These are phyloP conservation scores for Bruchidius siliquastri DNA, from an alignment of 2,888 invertebrate genomes.

Conservation along the genomic window DNA sequence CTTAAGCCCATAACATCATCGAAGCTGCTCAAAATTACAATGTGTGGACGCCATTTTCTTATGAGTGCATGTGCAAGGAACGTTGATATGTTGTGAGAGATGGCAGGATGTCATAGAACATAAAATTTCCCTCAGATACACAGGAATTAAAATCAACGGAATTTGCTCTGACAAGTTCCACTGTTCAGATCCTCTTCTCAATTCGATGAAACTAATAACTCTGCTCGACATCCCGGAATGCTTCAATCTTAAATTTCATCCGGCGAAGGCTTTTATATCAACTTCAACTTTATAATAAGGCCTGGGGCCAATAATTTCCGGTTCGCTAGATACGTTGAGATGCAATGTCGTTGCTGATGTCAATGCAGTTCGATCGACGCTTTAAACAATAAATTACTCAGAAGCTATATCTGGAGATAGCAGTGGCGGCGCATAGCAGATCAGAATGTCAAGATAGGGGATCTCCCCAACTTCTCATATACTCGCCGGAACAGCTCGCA, in stretches of 20 bases:
- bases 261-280: background rate
- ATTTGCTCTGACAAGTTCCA: too few species aligned
- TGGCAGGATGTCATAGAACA: too few species aligned
- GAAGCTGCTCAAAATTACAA: too few species aligned
- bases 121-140: too few species aligned
- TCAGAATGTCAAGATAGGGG: too few species aligned
- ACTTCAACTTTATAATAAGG: background rate
- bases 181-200: background rate
- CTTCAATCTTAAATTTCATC: background rate
- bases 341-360: background rate
- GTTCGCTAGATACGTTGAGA: background rate
- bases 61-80: too few species aligned
- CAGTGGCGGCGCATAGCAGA: background rate
- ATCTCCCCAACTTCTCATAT: too few species aligned
- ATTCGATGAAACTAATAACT: background rate
- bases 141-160: too few species aligned
- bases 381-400: background rate
- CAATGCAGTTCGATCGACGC: background rate
- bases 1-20: too few species aligned
- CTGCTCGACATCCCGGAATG: background rate
- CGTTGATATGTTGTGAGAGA: too few species aligned
- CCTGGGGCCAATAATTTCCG: background rate
- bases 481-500: too few species aligned
- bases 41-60: too few species aligned
- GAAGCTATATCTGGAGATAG: background rate